phyloP scores from a whole-genome alignment of 2,113 vertebrate genomes.

The Axis porcinus region DNA sequence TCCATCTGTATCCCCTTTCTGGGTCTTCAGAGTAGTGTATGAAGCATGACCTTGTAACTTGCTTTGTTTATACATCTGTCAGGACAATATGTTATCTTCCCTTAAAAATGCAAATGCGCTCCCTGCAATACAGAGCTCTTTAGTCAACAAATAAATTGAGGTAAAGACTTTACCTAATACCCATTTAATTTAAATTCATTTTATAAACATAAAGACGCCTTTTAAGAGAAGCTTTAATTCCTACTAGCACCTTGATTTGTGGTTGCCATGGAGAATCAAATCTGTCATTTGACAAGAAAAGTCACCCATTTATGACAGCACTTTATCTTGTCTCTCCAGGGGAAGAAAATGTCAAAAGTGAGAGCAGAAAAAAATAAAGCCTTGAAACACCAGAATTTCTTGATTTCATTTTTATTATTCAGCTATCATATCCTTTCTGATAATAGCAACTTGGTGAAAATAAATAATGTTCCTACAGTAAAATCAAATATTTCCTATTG shows the following conservation, averaged over 20 bases:
- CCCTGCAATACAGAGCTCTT: conserved; percentile 78
- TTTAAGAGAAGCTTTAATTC: conserved; percentile 92
- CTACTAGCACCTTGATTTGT: conserved; percentile 91
- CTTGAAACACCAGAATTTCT: conserved; percentile 92
- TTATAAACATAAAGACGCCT: conserved; percentile 89
- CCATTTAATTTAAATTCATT: conserved; percentile 91
- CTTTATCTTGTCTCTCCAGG: conserved; percentile 93
- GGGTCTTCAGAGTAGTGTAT: conserved; percentile 82
- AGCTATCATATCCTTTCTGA: conserved; percentile 92
- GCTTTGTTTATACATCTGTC: conserved; percentile 88
- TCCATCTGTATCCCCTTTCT: conserved; percentile 80
- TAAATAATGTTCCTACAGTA: conserved; percentile 90
- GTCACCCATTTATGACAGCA: conserved; percentile 92
- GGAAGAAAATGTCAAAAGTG: conserved; percentile 93
- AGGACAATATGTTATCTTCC: conserved; percentile 85
- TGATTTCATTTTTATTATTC: conserved; percentile 92
- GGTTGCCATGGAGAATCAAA: conserved; percentile 93
- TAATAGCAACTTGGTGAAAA: conserved; percentile 91
- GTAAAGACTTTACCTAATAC: conserved; percentile 87
- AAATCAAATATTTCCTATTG: conserved; percentile 92
- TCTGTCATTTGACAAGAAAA: conserved; percentile 93
- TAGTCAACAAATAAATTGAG: conserved; percentile 86
- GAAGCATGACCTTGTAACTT: conserved; percentile 83
- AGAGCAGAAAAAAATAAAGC: conserved; percentile 90
- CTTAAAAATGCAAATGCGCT: conserved; percentile 84